These are phyloP conservation scores for Papilio polytes DNA, from an alignment of 1,140 invertebrate genomes.

Conservation along the genomic window DNA sequence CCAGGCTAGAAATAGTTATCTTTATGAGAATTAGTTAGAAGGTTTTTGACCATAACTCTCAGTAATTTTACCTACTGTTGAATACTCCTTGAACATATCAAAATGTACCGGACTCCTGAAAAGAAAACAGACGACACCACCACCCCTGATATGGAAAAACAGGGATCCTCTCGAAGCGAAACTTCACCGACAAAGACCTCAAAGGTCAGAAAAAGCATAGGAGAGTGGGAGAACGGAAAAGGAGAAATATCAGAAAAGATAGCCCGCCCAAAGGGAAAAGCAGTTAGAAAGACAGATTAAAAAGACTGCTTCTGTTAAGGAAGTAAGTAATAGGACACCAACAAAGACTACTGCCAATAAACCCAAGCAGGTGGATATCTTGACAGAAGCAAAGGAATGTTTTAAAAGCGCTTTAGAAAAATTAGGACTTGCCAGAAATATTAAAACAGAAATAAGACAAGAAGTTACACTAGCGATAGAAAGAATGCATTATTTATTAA, in stretches of 20 bases:
- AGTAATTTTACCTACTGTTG: background rate
- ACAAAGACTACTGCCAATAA: background rate
- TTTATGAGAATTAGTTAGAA: no score
- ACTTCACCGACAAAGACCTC: background rate
- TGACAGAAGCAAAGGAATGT: background rate
- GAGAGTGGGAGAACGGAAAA: background rate
- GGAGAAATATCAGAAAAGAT: background rate
- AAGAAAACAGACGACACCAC: background rate
- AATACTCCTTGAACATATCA: background rate
- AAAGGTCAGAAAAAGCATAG: background rate
- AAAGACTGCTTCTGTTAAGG: background rate
- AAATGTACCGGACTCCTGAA: background rate
- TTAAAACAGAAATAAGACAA: conserved; percentile 12
- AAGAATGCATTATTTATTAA: background rate
- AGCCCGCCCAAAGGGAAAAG: background rate
- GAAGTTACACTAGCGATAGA: background rate
- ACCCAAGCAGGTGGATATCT: background rate
- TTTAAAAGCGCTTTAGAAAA: background rate
- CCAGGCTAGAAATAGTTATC: no score
- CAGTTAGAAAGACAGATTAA: background rate
- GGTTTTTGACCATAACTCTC: background rate
- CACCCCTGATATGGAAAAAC: background rate
- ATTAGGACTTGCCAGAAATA: background rate
- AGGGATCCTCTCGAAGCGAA: background rate
- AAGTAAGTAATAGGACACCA: no score